Percentiles rank a stretch among this genome's conserved stretches.
phyloP scores from a whole-genome alignment of 2,797 vertebrate species.

The Karalla daura region DNA sequence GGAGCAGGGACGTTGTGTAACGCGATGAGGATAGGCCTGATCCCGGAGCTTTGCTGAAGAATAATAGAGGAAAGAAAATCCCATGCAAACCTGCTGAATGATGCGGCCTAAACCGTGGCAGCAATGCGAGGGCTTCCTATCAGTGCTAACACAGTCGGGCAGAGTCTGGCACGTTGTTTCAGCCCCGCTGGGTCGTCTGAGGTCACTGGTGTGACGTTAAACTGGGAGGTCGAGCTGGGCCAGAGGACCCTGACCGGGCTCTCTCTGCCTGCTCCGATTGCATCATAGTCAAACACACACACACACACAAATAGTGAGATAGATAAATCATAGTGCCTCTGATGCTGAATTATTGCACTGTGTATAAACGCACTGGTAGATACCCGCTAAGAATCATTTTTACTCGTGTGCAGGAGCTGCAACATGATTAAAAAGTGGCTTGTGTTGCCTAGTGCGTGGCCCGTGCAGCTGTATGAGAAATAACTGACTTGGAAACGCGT shows the following conservation, averaged over 20 bases:
- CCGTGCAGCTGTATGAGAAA: conserved; percentile 12
- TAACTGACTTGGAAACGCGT: conserved; percentile 3
- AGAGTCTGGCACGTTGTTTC: conserved; percentile 15
- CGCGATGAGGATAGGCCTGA: not conserved
- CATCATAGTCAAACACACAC: conserved; percentile 24
- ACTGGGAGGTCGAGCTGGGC: conserved; percentile 19
- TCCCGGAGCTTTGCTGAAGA: not conserved
- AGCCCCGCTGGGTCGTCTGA: conserved; percentile 39
- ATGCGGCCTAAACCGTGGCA: not conserved
- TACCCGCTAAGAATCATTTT: conserved; percentile 22
- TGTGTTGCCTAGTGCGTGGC: conserved; percentile 3
- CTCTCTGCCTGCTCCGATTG: conserved; percentile 25
- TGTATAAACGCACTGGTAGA: conserved; percentile 9
- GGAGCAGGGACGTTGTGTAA: not conserved
- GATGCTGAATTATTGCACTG: conserved; percentile 23
- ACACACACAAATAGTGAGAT: conserved; percentile 11
- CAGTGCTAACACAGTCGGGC: conserved; percentile 19
- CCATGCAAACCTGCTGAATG: conserved; percentile 1
- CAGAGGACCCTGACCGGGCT: conserved; percentile 25
- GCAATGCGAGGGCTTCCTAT: conserved; percentile 10
- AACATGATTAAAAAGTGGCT: conserved; percentile 10
- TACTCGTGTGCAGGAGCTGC: not conserved
- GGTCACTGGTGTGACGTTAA: conserved; percentile 47
- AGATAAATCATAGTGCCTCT: conserved; percentile 14
- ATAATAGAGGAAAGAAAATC: not conserved